Percentiles rank a stretch among this genome's conserved stretches.
Evolutionary conservation across 2,888 invertebrate species (phyloP).

Genomic region (Apotomis capreana): DNA sequence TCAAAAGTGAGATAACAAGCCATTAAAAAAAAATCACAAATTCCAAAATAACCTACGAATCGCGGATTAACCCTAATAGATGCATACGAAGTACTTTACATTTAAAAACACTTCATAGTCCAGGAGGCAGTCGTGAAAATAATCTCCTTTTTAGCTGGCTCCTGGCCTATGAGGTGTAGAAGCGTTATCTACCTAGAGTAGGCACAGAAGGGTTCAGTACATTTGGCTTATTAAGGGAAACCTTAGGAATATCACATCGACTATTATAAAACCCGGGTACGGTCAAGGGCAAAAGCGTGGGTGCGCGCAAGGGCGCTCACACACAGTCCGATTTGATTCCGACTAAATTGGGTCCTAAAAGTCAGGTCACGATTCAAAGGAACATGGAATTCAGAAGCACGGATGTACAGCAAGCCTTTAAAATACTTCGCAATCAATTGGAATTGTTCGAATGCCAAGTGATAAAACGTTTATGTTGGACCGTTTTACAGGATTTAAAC

Average conservation of each 20-base stretch:
- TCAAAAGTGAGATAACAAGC: slow-evolving; percentile 25
- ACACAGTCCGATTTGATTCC: neutral
- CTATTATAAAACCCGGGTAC: slow-evolving; percentile 67
- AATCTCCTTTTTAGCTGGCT: slow-evolving; percentile 27
- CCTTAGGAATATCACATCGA: slow-evolving; percentile 79
- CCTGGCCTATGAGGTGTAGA: slow-evolving; percentile 44
- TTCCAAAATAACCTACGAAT: slow-evolving; percentile 38
- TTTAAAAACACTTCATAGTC: slow-evolving; percentile 50
- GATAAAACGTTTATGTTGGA: no score
- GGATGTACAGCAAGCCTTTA: no score
- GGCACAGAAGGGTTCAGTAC: slow-evolving; percentile 84
- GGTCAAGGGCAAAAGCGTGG: neutral
- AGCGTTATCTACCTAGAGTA: slow-evolving; percentile 73
- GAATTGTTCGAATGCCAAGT: no score
- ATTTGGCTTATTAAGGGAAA: slow-evolving; percentile 79
- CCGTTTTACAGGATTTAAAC: no score
- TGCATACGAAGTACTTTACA: slow-evolving; percentile 60
- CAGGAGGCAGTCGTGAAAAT: slow-evolving; percentile 42
- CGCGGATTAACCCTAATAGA: slow-evolving; percentile 45
- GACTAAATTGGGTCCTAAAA: neutral
- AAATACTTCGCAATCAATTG: no score
- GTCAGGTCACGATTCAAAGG: no score
- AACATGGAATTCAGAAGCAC: no score
- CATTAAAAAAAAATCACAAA: slow-evolving; percentile 34
- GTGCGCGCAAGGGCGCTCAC: neutral